phyloP scores from a whole-genome alignment of 2,113 vertebrate species.

The Ctenodactylus gundi region DNA sequence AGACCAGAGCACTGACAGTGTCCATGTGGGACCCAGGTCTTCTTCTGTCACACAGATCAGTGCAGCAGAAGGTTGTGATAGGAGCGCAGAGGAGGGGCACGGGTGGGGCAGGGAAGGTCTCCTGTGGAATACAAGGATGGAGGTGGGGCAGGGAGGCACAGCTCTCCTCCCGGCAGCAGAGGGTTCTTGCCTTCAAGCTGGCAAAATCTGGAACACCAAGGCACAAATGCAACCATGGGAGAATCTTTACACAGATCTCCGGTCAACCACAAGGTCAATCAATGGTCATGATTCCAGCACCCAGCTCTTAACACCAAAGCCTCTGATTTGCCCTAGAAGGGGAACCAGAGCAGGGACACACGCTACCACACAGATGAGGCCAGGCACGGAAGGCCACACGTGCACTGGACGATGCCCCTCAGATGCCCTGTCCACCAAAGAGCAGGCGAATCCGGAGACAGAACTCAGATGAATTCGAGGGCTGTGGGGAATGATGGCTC shows the following conservation, averaged over 20 bases:
- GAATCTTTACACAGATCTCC: not conserved
- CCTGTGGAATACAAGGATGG: not conserved
- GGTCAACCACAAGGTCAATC: not conserved
- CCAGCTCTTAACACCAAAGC: not conserved
- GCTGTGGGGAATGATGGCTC: not conserved
- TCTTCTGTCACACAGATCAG: accelerated
- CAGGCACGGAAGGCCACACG: not conserved
- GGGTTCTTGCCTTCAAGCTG: not conserved
- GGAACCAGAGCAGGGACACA: too few species aligned
- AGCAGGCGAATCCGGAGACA: not conserved
- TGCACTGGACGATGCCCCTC: too few species aligned
- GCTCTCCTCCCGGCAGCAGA: not conserved
- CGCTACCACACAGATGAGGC: not conserved
- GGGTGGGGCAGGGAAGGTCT: not conserved
- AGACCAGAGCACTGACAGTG: not conserved
- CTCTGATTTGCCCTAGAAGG: not conserved
- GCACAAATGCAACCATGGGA: not conserved
- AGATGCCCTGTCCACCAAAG: not conserved
- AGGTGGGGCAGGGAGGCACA: too few species aligned
- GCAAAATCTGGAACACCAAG: not conserved
- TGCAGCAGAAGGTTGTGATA: not conserved
- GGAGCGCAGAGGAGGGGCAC: not conserved
- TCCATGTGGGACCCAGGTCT: not conserved
- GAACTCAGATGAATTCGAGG: not conserved
- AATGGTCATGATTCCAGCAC: not conserved